A percentile compares a stretch with the other conserved stretches of the same genome.
Conservation (phyloP, 1,140 invertebrate species). For the Sminthurides bifidus region DNA sequence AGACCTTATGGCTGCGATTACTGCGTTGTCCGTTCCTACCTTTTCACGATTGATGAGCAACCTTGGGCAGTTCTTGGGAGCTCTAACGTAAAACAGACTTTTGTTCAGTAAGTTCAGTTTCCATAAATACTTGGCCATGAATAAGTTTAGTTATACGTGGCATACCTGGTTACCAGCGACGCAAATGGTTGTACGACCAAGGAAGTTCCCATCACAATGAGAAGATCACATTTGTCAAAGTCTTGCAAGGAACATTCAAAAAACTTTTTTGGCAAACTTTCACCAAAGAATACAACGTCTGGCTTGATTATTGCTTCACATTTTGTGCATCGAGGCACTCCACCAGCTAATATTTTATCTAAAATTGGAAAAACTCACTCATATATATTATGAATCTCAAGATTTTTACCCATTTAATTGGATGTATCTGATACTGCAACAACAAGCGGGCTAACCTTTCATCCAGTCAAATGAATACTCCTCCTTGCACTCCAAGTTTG, state of each 20-base stretch:
- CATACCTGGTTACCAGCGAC: slow-evolving; percentile 64
- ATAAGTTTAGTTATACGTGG: neutral
- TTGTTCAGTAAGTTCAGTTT: neutral
- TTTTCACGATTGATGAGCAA: slow-evolving; percentile 74
- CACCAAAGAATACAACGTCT: slow-evolving; percentile 87
- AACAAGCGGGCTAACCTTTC: slow-evolving; percentile 45
- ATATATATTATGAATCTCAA: neutral
- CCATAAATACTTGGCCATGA: neutral
- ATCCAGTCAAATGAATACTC: slow-evolving; percentile 71
- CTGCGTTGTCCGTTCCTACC: slow-evolving; percentile 46
- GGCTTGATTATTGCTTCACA: slow-evolving; percentile 74
- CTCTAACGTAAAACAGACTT: slow-evolving; percentile 42
- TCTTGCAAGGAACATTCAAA: slow-evolving; percentile 53
- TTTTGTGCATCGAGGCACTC: slow-evolving; percentile 60
- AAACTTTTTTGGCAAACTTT: slow-evolving; percentile 67
- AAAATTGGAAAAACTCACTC: slow-evolving; percentile 33
- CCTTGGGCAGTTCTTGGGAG: slow-evolving; percentile 56
- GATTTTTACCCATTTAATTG: neutral
- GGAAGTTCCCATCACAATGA: slow-evolving; percentile 92
- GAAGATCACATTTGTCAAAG: slow-evolving; percentile 74
- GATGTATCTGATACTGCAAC: neutral
- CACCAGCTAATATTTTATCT: slow-evolving; percentile 60
- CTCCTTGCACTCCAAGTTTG: slow-evolving; percentile 50
- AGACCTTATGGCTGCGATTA: slow-evolving; percentile 44
- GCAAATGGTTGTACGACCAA: slow-evolving; percentile 90